Evolutionary conservation across 2,888 invertebrate genomes (phyloP), one percentile per base, ranked within the genome.

Genomic region (Melanophora roralis): DNA sequence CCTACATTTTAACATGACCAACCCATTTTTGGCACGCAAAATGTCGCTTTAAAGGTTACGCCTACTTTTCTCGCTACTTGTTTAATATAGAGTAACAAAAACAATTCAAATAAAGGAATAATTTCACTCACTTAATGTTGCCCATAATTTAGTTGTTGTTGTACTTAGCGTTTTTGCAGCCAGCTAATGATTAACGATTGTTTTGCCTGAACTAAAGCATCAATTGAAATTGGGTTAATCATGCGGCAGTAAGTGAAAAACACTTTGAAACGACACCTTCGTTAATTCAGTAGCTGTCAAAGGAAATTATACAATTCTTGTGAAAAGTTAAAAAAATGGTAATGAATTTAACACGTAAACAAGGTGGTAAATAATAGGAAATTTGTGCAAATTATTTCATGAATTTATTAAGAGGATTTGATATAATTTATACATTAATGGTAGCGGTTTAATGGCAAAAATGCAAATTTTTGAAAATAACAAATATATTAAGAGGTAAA

Each of bases 1-100:
- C 45, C 64, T 55, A 64, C 8, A 12, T 74, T 34, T n/a, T 11
- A 4, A 19, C n/a, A 14, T 1, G 8, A 23, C 19, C n/a, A 34
- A 38, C 62, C 27, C 45, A 47, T 55, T 57, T 74, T 65, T 79
- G 14, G 60, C 82, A 82, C 77, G 82, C 82, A 51, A 81, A 68
- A 60, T 71, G 59, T 74, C 68, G 53, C 67, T 82, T 81, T 72
- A 53, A 2, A 19, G 11, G 36, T 60, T 12, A 60, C 45, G 53
- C 68, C 68, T 9, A 62, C 32, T 69, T 62, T 69, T 69, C 47
- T 12, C 38, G 4, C 60, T n/a, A 5, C 14, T 23, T 47, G 27
- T 43, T 21, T n/a, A 40, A 21, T 74, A 23, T 27, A 27, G 6
- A 3, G 27, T 5, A 27, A 27, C 27, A 27, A 27, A 27, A 27